phyloP scores from a whole-genome alignment of 1,140 invertebrate genomes.

The Potamilus streckersoni region DNA sequence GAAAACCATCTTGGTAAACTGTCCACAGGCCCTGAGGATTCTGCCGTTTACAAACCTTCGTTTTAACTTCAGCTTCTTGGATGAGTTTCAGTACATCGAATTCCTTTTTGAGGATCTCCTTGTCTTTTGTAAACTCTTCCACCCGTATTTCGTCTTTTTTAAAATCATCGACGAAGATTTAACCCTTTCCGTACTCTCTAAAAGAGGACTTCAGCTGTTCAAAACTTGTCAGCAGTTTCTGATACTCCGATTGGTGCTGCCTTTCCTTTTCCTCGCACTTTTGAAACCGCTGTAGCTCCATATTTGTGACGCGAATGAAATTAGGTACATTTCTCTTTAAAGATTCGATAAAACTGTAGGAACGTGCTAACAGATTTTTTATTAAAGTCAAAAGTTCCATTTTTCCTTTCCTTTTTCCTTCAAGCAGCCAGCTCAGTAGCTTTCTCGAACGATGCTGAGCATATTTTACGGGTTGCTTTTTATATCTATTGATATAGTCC shows the following conservation, averaged over 20 bases:
- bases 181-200: conserved; percentile 24
- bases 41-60: not conserved
- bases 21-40: conserved; percentile 19
- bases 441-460: conserved; percentile 22
- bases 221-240: conserved; percentile 18
- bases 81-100: not conserved
- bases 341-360: conserved; percentile 14
- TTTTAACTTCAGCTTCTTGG: not conserved
- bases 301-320: conserved; percentile 15
- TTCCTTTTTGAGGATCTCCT: not conserved
- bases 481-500: conserved; percentile 10
- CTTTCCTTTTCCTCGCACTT: conserved; percentile 7
- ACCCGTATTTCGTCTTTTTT: conserved; percentile 21
- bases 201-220: conserved; percentile 13
- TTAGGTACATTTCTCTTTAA: conserved; percentile 20
- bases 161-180: conserved; percentile 30
- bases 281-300: conserved; percentile 17
- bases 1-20: conserved; percentile 1
- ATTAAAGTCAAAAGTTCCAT: conserved; percentile 12
- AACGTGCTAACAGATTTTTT: conserved; percentile 9
- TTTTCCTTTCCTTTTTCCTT: conserved; percentile 14
- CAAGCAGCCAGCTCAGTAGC: not conserved
- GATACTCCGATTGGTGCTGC: conserved; percentile 8
- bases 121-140: not conserved
- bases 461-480: not conserved